phyloP scores from a whole-genome alignment of 2,888 invertebrate species.

The Odontomyia ornata region DNA sequence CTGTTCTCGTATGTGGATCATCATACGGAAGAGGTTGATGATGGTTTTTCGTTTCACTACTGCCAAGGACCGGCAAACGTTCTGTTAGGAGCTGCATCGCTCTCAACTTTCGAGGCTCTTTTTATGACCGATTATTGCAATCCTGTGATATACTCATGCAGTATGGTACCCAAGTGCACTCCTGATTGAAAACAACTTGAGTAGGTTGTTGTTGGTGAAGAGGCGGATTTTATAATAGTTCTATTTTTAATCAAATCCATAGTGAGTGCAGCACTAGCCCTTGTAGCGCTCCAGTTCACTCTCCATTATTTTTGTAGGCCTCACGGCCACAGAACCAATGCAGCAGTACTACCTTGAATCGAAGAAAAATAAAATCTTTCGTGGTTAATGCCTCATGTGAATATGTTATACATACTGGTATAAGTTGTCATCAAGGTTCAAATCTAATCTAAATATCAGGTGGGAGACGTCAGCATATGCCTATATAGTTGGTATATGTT shows the following conservation, averaged over 20 bases:
- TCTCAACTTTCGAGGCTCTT: too few relatives aligned
- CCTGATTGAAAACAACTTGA: slow-evolving; percentile 38
- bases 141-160: neutral
- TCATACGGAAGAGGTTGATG: neutral
- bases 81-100: too few relatives aligned
- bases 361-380: slow-evolving; percentile 8
- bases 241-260: neutral
- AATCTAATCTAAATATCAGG: neutral
- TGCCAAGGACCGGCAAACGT: too few relatives aligned
- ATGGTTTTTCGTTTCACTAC: neutral
- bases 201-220: slow-evolving; percentile 17
- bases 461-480: neutral
- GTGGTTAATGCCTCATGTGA: slow-evolving; percentile 17
- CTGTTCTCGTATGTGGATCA: slow-evolving; percentile 26
- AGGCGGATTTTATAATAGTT: slow-evolving; percentile 9
- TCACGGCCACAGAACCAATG: slow-evolving; percentile 8
- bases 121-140: neutral
- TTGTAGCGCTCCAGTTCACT: neutral
- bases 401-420: neutral
- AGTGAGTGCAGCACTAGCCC: neutral
- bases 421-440: neutral
- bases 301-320: neutral
- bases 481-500: neutral
- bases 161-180: neutral
- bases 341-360: slow-evolving; percentile 5